Evolutionary conservation across 2,797 vertebrate species (phyloP), one percentile per base, ranked within the genome.

Genomic region (Lagocephalus sceleratus): DNA sequence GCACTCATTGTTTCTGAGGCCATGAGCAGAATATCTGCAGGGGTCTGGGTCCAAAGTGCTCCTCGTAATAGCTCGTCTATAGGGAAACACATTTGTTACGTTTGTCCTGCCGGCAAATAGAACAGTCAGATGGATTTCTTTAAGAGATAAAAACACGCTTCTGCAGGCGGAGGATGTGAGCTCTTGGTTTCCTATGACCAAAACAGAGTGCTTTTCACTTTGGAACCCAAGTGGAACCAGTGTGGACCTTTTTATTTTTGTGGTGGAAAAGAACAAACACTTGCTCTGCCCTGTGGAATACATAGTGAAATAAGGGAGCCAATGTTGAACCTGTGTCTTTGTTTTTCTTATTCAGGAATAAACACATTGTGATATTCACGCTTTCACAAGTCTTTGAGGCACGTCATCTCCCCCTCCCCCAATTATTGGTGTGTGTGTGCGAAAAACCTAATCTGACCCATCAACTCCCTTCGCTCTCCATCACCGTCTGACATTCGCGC

Each of bases 41-140:
- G 74, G 74, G 60, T 81, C 66, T 76, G 70, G 57, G 68, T 62
- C 66, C 68, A 75, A 73, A 67, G 58, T 10, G 47, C 50, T 46
- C 50, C 73, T 70, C 20, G 43, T 86, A 82, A 87, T 86, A 73
- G 76, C 79, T 76, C 51, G 68, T 82, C 75, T 74, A 57, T 51
- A 54, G 67, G 61, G 75, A 68, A 82, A 77, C 57, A 78, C 69
- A 85, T 89, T 81, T 82, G 57, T 86, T 81, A 76, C 25, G 45
- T 76, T 76, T 65, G 57, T 79, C 68, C 75, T 9, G 35, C 58
- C 60, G 74, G 68, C 41, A 60, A 74, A 74, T 74, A 10, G 25
- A 59, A 73, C 65, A 57, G 58, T 53, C 39, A 48, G 78, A 76
- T 59, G 39, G 26, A 50, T 71, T 23, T 50, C 63, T 67, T 57